These are phyloP conservation scores for Platerodrilus igneus DNA, from an alignment of 2,888 invertebrate genomes.

Conservation along the genomic window DNA sequence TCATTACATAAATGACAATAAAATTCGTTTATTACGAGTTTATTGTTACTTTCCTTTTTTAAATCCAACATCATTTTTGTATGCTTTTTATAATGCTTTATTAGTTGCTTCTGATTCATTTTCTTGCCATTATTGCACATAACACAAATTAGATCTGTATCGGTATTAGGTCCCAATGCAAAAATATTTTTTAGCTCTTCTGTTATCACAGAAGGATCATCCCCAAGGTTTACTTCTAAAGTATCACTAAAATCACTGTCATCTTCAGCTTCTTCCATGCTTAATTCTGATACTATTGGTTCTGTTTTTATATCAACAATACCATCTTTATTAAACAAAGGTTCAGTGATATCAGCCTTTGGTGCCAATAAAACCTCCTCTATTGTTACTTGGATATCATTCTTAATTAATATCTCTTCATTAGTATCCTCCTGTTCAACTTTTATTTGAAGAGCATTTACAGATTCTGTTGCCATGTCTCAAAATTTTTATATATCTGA, in stretches of 20 bases:
- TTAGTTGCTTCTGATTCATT: conserved; percentile 11
- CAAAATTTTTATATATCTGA: too few relatives aligned
- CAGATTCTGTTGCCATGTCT: too few relatives aligned
- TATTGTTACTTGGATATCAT: too few relatives aligned
- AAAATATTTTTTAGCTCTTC: conserved; percentile 13
- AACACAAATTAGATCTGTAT: conserved; percentile 6
- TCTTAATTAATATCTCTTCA: too few relatives aligned
- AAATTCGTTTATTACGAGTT: conserved; percentile 1
- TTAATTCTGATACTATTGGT: too few relatives aligned
- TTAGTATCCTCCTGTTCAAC: conserved; percentile 1
- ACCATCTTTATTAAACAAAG: too few relatives aligned
- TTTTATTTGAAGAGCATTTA: background rate
- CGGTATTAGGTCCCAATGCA: background rate
- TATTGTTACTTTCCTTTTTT: background rate
- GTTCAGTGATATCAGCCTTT: too few relatives aligned
- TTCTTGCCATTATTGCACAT: conserved; percentile 16
- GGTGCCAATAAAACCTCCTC: too few relatives aligned
- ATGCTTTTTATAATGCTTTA: conserved; percentile 14
- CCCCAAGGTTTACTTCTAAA: conserved; percentile 13
- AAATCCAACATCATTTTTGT: conserved; percentile 8
- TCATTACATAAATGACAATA: conserved; percentile 20
- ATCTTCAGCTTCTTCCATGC: conserved; percentile 1
- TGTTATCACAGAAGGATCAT: conserved; percentile 1
- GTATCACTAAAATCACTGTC: conserved; percentile 45
- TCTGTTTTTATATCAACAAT: too few relatives aligned